Evolutionary conservation across 1,140 invertebrate species (phyloP), one percentile per base, ranked within the genome.

Genomic region (Zaprionus davidi): DNA sequence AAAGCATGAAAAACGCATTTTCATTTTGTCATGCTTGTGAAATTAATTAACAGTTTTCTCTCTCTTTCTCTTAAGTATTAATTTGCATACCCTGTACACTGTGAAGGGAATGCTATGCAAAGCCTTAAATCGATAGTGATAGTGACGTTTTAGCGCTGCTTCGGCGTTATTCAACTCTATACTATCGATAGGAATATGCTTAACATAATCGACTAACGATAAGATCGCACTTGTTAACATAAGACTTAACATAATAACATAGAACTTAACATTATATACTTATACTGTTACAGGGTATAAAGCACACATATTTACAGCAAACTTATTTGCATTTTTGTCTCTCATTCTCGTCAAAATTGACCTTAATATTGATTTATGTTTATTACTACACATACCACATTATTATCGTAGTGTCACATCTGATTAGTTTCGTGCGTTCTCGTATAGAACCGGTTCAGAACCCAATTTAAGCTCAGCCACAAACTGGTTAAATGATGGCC

Each of bases 401-500:
- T 51, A 51, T 24, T 51, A 24, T 51, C 20, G 46, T 20, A 51
- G 20, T 24, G 20, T 24, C 46, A 51, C 1, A 26, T 62, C 41
- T 62, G 41, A 13, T 15, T 24, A 12, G 60, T 63, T 24, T 60
- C 6, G 22, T 59, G 12, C 24, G 22, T 26, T 46, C 24, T 34
- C 7, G 44, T 3, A 62, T 56, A 24, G 51, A 67, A 67, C 65
- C 65, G 55, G 65, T 67, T 58, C 55, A 24, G 41, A 67, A 22
- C 38, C 60, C 36, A 46, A 36, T 13, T 46, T 7, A 22, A 71
- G 51, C 26, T 17, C 24, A 46, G 24, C 55, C 31, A 15, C 22
- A 74, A 69, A 69, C 71, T 74, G 36, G 65, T 74, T 69, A 36
- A 74, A 53, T 28, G 17, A 20, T 51, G 22, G 11, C 22, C 22